Conservation (phyloP, 2,797 vertebrate species). For the Xiphophorus birchmanni region DNA sequence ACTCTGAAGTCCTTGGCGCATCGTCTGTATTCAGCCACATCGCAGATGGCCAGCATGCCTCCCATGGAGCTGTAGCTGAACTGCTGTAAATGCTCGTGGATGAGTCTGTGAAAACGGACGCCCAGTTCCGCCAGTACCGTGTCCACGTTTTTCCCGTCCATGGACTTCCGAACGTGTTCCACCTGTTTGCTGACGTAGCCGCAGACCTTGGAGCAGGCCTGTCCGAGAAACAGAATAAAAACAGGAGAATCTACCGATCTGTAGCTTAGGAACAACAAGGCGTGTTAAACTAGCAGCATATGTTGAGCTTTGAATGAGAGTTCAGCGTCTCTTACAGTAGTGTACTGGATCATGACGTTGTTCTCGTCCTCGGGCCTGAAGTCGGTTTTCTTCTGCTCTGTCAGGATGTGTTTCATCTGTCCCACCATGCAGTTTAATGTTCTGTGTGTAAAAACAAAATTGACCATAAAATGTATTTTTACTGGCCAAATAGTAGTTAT, state of each 20-base stretch:
- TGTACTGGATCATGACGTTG: constrained; percentile 98
- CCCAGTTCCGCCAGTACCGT: constrained; percentile 95
- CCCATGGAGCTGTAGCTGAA: constrained; percentile 99
- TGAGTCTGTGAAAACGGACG: constrained; percentile 95
- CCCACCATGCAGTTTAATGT: constrained; percentile 99
- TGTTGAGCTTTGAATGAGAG: constrained; percentile 33
- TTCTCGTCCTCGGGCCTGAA: constrained; percentile 98
- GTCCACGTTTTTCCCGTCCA: constrained; percentile 99
- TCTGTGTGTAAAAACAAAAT: constrained; percentile 74
- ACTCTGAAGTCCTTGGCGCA: constrained; percentile 99
- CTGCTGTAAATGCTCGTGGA: constrained; percentile 97
- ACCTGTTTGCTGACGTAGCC: constrained; percentile 94
- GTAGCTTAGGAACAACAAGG: not conserved
- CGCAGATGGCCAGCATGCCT: constrained; percentile 98
- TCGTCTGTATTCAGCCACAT: constrained; percentile 96
- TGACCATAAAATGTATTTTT: not conserved
- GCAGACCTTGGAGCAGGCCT: constrained; percentile 98
- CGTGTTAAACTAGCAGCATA: not conserved
- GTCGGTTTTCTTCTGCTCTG: constrained; percentile 98
- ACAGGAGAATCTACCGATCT: not conserved
- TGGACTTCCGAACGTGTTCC: constrained; percentile 94
- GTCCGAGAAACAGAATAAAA: constrained; percentile 4
- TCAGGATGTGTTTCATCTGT: constrained; percentile 97
- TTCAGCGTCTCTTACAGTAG: constrained; percentile 84
- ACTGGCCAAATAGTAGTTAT: not conserved